Conservation (phyloP, 1,140 invertebrate genomes). For the Tenebrio molitor region DNA sequence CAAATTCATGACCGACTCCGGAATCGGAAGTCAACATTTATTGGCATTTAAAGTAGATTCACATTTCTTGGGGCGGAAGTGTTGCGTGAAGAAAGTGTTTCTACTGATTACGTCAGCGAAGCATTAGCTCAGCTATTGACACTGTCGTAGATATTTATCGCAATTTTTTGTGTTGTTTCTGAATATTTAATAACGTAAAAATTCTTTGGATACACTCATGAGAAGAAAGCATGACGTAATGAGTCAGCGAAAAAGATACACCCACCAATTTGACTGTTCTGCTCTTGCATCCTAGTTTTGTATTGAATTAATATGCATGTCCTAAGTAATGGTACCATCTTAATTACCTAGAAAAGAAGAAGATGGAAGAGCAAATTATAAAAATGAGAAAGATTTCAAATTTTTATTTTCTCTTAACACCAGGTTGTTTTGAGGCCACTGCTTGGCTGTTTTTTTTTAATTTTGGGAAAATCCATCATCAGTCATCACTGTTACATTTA, state of each 20-base stretch:
- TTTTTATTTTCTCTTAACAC: no score
- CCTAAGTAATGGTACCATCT: background rate
- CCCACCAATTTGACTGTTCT: background rate
- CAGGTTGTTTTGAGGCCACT: no score
- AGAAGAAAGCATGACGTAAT: conserved; percentile 24
- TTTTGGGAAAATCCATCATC: no score
- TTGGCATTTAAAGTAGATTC: conserved; percentile 13
- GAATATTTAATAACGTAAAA: background rate
- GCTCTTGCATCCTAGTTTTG: background rate
- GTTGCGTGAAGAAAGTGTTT: conserved; percentile 6
- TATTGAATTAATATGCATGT: background rate
- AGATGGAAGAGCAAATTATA: no score
- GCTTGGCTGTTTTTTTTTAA: no score
- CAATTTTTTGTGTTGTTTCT: no score
- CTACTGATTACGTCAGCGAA: conserved; percentile 2
- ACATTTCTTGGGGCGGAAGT: conserved; percentile 9
- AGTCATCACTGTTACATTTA: no score
- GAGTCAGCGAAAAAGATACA: background rate
- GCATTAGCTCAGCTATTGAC: background rate
- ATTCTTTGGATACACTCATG: background rate
- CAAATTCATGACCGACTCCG: background rate
- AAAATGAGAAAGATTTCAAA: no score
- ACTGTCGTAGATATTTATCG: background rate
- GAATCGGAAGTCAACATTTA: conserved; percentile 17
- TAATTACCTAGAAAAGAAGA: no score